Conservation (phyloP, 2,797 vertebrate species). For the Artibeus lituratus region DNA sequence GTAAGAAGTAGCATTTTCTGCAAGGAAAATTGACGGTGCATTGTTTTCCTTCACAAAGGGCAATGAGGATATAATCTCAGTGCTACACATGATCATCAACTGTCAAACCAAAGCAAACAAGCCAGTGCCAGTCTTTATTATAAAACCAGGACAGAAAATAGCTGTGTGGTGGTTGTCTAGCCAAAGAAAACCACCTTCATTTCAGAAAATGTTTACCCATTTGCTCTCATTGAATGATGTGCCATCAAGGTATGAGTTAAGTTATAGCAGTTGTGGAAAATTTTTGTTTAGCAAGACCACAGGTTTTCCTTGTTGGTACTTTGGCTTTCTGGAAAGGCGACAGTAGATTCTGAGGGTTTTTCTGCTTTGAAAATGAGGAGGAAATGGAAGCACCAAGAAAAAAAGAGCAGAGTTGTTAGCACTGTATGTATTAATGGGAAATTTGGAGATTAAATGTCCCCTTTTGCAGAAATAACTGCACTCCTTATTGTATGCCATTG, state of each 20-base stretch:
- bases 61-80: background rate
- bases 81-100: background rate
- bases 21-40: background rate
- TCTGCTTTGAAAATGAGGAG: background rate
- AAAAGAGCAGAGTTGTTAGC: background rate
- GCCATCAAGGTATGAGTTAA: background rate
- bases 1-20: constrained; percentile 7
- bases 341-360: background rate
- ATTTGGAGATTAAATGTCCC: background rate
- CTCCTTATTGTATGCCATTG: background rate
- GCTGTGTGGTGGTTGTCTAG: background rate
- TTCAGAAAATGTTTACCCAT: background rate
- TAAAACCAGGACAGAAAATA: background rate
- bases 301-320: background rate
- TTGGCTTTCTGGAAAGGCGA: background rate
- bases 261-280: background rate
- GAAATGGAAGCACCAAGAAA: background rate
- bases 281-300: background rate
- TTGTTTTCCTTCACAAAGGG: background rate
- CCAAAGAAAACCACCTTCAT: background rate
- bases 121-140: background rate
- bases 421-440: background rate
- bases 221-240: background rate
- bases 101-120: constrained; percentile 12
- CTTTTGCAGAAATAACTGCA: background rate